These are phyloP conservation scores for Pentamera pediparva DNA, from an alignment of 53 echinoderm and acorn worm species.

Conservation along the genomic window DNA sequence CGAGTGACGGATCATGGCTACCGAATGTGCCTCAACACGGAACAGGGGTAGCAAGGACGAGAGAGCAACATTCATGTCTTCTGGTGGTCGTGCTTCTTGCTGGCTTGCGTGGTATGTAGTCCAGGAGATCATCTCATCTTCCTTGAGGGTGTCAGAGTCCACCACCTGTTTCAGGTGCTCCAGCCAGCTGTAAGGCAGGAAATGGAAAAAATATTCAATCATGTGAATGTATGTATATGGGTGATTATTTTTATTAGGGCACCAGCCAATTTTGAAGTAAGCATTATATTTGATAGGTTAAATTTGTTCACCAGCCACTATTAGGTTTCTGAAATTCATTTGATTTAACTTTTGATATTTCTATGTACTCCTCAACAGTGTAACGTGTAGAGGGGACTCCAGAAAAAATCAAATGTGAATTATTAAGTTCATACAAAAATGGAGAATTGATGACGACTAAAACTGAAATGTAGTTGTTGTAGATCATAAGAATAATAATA, in stretches of 20 bases:
- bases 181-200: not conserved
- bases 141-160: not conserved
- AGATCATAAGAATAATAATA: no score
- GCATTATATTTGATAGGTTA: no score
- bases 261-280: not conserved
- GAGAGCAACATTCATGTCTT: conserved; percentile 5
- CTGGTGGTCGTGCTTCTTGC: not conserved
- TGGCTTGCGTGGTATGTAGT: conserved; percentile 22
- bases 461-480: no score
- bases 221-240: conserved; percentile 5
- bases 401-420: no score
- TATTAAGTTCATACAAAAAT: no score
- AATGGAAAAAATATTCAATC: not conserved
- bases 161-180: not conserved
- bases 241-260: not conserved
- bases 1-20: conserved; percentile 32
- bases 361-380: no score
- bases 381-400: no score
- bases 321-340: no score
- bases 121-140: conserved; percentile 17
- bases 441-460: no score
- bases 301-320: no score
- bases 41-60: conserved; percentile 35
- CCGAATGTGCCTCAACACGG: conserved; percentile 12
- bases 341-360: no score